Percentiles rank a stretch among this genome's conserved stretches.
These are phyloP conservation scores for Zaprionus bogoriensis DNA, from an alignment of 2,888 invertebrate species.

Conservation along the genomic window DNA sequence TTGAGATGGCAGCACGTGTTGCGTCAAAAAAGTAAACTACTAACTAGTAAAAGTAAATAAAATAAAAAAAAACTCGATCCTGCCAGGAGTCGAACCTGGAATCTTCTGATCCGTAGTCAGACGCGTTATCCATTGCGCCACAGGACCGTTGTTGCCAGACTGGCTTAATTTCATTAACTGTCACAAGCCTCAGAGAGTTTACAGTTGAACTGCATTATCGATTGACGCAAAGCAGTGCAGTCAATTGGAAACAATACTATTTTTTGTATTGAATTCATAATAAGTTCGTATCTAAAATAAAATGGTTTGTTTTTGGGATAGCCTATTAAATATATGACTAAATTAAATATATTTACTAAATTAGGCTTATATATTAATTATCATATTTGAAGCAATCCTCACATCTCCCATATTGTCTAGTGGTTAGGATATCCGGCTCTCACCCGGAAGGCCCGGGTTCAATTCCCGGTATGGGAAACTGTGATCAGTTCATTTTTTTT, in stretches of 20 bases:
- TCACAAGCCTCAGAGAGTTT: too few relatives aligned
- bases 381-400: background rate
- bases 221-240: too few relatives aligned
- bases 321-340: too few relatives aligned
- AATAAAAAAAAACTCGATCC: conserved; percentile 64
- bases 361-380: background rate
- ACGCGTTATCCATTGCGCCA: conserved; percentile 83
- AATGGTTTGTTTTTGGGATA: too few relatives aligned
- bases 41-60: background rate
- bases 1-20: too few relatives aligned
- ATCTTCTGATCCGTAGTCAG: conserved; percentile 83
- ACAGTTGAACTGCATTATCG: background rate
- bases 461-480: conserved; percentile 93
- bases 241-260: too few relatives aligned
- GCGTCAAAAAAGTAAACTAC: background rate
- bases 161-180: background rate
- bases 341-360: background rate
- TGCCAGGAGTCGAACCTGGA: conserved; percentile 83
- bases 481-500: background rate
- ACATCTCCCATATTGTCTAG: conserved; percentile 81
- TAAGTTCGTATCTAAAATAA: too few relatives aligned
- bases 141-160: conserved; percentile 62
- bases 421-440: conserved; percentile 83
- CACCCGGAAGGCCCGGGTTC: conserved; percentile 88
- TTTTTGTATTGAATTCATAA: too few relatives aligned